These are phyloP conservation scores for Furnarius figulus DNA, from an alignment of 2,113 vertebrate genomes.

Conservation along the genomic window DNA sequence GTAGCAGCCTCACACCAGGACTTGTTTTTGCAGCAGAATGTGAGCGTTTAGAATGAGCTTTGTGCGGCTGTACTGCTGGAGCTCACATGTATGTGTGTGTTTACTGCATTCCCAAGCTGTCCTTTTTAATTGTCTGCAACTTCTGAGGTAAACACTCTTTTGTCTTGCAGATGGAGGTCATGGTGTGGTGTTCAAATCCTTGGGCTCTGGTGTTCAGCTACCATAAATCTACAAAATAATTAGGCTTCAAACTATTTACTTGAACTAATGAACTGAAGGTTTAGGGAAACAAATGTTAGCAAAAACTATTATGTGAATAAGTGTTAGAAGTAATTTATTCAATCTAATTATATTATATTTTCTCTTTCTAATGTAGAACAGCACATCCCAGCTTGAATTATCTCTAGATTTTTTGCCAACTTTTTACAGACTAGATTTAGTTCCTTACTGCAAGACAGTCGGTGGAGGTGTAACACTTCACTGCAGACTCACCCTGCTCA, in stretches of 20 bases:
- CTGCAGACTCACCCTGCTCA: neutral
- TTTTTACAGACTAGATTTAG: neutral
- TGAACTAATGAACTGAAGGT: neutral
- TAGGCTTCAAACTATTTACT: neutral
- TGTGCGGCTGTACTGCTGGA: neutral
- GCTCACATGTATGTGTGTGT: fast-evolving
- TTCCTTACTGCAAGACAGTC: neutral
- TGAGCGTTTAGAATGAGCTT: neutral
- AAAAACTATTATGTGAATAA: neutral
- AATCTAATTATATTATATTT: neutral
- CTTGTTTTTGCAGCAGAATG: neutral
- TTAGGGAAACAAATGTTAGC: neutral
- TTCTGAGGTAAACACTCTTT: neutral
- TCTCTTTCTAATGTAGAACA: neutral
- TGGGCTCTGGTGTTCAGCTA: neutral
- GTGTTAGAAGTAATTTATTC: neutral
- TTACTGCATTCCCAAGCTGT: neutral
- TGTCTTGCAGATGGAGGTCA: neutral
- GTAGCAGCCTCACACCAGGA: neutral
- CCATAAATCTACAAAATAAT: neutral
- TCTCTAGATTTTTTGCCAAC: neutral
- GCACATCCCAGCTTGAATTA: neutral
- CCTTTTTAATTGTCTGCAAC: neutral
- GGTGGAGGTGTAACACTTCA: neutral
- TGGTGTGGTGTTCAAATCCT: neutral